phyloP scores from a whole-genome alignment of 1,140 invertebrate genomes.

The Parasteatoda tepidariorum region DNA sequence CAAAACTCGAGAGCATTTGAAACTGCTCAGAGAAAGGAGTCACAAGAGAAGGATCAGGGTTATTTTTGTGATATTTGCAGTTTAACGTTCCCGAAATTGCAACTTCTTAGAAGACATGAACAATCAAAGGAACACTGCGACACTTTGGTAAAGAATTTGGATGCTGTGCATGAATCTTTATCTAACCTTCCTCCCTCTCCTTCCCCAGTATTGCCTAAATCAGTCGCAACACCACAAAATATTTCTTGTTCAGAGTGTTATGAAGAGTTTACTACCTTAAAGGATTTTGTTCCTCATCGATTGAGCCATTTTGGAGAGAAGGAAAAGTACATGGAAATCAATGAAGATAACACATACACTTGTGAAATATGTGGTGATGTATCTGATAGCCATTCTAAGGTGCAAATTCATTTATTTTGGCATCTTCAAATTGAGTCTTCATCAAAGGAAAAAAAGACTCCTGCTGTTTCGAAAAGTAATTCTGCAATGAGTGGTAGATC shows the following conservation, averaged over 20 bases:
- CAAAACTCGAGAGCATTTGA: background rate
- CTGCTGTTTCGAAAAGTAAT: background rate
- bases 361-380: conserved; percentile 59
- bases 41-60: background rate
- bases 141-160: conserved; percentile 28
- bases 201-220: background rate
- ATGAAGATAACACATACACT: conserved; percentile 19
- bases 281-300: conserved; percentile 58
- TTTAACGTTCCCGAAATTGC: conserved; percentile 39
- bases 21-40: background rate
- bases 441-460: background rate
- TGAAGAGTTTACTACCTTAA: conserved; percentile 30
- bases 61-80: conserved; percentile 58
- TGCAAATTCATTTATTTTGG: conserved; percentile 55
- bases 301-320: conserved; percentile 47
- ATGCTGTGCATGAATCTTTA: conserved; percentile 23
- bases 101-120: conserved; percentile 22
- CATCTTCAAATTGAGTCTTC: conserved; percentile 47
- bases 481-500: conserved; percentile 18
- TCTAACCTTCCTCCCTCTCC: conserved; percentile 21
- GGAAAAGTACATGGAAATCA: conserved; percentile 34
- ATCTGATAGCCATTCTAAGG: conserved; percentile 26
- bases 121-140: conserved; percentile 45
- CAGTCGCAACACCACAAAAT: conserved; percentile 15
- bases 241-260: conserved; percentile 43